Evolutionary conservation across 2,113 vertebrate genomes (phyloP).

Genomic region (Gallinago undulata): DNA sequence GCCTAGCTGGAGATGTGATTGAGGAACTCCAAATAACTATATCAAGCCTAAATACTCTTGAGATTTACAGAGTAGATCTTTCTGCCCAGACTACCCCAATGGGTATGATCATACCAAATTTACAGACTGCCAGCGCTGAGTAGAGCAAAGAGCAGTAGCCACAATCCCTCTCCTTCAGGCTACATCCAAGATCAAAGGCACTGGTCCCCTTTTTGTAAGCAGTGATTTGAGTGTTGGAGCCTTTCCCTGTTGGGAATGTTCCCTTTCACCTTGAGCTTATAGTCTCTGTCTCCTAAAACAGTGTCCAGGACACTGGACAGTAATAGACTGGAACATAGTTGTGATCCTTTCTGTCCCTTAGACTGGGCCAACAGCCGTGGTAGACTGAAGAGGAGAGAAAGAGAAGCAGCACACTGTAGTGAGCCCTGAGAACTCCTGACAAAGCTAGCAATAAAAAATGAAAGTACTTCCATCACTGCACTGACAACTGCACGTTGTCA

Average conservation of each 20-base stretch:
- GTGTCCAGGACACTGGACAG: background rate
- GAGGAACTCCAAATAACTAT: background rate
- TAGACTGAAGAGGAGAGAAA: background rate
- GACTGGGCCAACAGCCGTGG: background rate
- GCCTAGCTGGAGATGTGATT: background rate
- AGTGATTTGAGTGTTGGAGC: background rate
- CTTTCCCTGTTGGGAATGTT: background rate
- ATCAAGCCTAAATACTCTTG: background rate
- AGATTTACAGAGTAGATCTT: background rate
- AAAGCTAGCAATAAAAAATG: background rate
- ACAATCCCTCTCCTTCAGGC: background rate
- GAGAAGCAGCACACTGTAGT: background rate
- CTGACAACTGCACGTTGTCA: background rate
- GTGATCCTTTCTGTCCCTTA: background rate
- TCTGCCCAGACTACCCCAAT: background rate
- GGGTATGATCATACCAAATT: rapidly evolving
- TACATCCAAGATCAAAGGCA: background rate
- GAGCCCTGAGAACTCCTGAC: background rate
- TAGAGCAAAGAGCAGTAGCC: background rate
- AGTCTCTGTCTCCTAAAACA: background rate
- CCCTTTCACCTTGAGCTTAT: background rate
- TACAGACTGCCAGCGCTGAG: background rate
- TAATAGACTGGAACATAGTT: background rate
- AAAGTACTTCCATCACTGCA: background rate
- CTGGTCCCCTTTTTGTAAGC: background rate